phyloP scores from a whole-genome alignment of 2,113 vertebrate species.

The Solenodon paradoxus region DNA sequence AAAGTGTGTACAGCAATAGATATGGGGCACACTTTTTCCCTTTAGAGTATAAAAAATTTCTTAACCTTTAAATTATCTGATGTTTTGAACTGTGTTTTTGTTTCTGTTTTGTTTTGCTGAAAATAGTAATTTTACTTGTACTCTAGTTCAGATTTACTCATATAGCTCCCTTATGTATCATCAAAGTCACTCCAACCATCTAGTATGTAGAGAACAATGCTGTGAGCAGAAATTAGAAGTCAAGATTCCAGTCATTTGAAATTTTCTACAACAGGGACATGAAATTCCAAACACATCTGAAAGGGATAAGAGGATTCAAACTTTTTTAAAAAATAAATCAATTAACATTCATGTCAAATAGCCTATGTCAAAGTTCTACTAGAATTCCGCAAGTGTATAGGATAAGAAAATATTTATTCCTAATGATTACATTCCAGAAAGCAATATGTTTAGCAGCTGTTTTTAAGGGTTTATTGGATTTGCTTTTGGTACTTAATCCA shows the following conservation, averaged over 20 bases:
- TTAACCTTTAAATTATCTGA: conserved; percentile 43
- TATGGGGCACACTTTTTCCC: conserved; percentile 30
- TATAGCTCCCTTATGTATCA: not conserved
- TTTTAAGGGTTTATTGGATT: conserved; percentile 63
- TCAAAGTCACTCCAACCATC: conserved; percentile 5
- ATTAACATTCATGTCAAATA: conserved; percentile 58
- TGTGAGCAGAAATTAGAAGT: conserved; percentile 43
- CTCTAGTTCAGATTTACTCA: not conserved
- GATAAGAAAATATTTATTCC: conserved; percentile 42
- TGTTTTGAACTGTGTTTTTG: conserved; percentile 12
- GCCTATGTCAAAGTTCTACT: conserved; percentile 51
- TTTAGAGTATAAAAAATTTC: conserved; percentile 33
- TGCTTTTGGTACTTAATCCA: conserved; percentile 52
- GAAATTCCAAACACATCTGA: conserved; percentile 1
- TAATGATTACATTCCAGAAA: conserved; percentile 69
- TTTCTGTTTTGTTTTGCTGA: conserved; percentile 4
- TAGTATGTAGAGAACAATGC: conserved; percentile 24
- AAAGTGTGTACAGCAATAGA: conserved; percentile 46
- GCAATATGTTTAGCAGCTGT: conserved; percentile 63
- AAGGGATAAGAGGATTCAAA: conserved; percentile 9
- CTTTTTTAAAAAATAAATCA: conserved; percentile 5
- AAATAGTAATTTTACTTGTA: conserved; percentile 47
- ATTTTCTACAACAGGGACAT: conserved; percentile 19
- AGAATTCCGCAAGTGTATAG: conserved; percentile 48
- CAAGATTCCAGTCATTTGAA: conserved; percentile 50